phyloP scores from a whole-genome alignment of 64 coral and sea anemone species.

The Anthopleura sola region DNA sequence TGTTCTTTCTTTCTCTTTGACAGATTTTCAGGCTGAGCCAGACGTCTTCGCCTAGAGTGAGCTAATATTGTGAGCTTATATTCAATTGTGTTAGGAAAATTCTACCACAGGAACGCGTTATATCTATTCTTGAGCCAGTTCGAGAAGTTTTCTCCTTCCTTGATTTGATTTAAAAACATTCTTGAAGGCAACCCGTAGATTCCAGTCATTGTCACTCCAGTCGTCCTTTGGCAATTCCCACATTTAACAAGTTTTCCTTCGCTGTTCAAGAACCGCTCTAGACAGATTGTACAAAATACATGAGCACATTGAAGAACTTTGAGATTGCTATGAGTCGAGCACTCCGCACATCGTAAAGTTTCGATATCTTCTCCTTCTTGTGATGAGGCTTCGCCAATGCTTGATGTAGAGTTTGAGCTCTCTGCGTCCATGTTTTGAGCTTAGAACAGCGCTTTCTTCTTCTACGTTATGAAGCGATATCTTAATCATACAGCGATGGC shows the following conservation, averaged over 20 bases:
- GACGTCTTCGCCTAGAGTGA: too few relatives aligned
- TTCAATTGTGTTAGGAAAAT: background rate
- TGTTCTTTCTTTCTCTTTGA: background rate
- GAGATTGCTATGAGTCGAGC: conserved; percentile 1
- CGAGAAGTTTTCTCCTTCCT: conserved; percentile 4
- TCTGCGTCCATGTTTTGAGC: background rate
- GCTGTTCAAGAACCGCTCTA: conserved; percentile 24
- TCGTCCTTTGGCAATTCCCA: conserved; percentile 2
- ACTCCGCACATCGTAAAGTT: background rate
- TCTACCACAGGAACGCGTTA: conserved; percentile 34
- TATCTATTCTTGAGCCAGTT: conserved; percentile 38
- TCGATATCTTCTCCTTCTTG: background rate
- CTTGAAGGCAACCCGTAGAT: conserved; percentile 32
- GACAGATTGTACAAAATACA: conserved; percentile 37
- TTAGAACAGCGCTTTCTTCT: background rate
- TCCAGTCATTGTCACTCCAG: conserved; percentile 9
- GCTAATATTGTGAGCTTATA: background rate
- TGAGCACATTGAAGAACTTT: conserved; percentile 50
- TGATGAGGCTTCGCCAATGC: background rate
- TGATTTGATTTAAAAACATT: conserved; percentile 40
- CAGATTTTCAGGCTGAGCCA: background rate
- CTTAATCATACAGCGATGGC: background rate
- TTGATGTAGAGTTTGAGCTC: background rate
- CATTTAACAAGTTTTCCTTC: conserved; percentile 21
- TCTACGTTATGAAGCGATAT: background rate